Conservation (phyloP, 1,140 invertebrate genomes). For the Choristoneura fumiferana region DNA sequence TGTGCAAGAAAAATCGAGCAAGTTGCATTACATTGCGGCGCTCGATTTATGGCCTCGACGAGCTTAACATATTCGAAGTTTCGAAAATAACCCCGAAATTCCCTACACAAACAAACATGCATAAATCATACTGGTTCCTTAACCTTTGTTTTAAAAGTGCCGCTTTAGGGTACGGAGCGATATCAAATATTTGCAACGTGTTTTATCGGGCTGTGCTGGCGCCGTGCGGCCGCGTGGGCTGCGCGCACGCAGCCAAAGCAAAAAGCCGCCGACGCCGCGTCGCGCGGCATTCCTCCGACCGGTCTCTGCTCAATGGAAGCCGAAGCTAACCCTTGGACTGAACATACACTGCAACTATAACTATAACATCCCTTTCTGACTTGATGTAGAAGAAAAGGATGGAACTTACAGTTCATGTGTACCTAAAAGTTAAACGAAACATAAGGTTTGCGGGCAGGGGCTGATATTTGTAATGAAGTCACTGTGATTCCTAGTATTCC, state of each 20-base stretch:
- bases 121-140: too few species aligned
- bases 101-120: too few species aligned
- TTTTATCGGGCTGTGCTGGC: slow-evolving; percentile 55
- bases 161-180: slow-evolving; percentile 16
- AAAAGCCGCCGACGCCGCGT: slow-evolving; percentile 57
- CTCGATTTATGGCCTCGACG: too few species aligned
- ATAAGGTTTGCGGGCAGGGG: too few species aligned
- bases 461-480: slow-evolving; percentile 56
- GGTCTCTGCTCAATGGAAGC: slow-evolving; percentile 62
- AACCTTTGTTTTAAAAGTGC: too few species aligned
- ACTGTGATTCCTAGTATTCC: too few species aligned
- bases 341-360: slow-evolving; percentile 32
- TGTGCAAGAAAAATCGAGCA: too few species aligned
- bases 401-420: slow-evolving; percentile 20
- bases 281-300: slow-evolving; percentile 69
- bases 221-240: slow-evolving; percentile 55
- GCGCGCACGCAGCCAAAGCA: slow-evolving; percentile 51
- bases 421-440: slow-evolving; percentile 25
- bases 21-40: too few species aligned
- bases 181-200: slow-evolving; percentile 61
- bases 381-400: too few species aligned
- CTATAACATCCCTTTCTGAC: slow-evolving; percentile 22
- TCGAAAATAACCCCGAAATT: too few species aligned
- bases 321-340: slow-evolving; percentile 34
- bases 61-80: too few species aligned